Base-by-base conservation (phyloP, 2,888 invertebrate genomes). In the Ptycholaimellus sp. region DNA sequence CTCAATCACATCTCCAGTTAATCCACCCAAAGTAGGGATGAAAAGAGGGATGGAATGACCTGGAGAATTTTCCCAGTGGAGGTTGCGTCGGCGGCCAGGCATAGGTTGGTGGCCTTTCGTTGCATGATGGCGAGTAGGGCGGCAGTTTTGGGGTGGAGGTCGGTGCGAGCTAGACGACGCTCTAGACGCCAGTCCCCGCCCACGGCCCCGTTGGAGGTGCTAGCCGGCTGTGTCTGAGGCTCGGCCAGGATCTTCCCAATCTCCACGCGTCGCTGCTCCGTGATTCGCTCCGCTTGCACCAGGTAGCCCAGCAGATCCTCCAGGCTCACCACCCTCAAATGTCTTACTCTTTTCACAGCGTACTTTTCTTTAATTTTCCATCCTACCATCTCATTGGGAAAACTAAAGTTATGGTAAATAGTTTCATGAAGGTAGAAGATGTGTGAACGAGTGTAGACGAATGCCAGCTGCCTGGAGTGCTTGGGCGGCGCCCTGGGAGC, bases 401-500 rank as follows among this genome's bases (percentile, higher is more conserved):
- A n/a, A n/a, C n/a, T n/a, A n/a, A n/a, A n/a, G n/a, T n/a, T n/a
- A n/a, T n/a, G n/a, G n/a, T n/a, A n/a, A n/a, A 32, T 22, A 42
- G 27, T 19, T 44, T 27, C 39, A 41, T 13, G 6, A 16, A 22
- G 39, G 37, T 39, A 40, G 16, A 70, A 72, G n/a, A n/a, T 69
- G 42, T 64, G n/a, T n/a, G n/a, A 64, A 2, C 61, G 60, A 60
- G 46, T 63, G 60, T 9, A 64, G 46, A 7, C 40, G 50, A 35
- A 65, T 56, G 21, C 59, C 53, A 17, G 74, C 67, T 32, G 67
- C 59, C 32, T 66, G 60, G 9, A 93, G 66, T 56, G 77, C 75
- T 16, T 68, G 60, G 3, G 57, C 62, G 1, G 83, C 93, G 13
- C 90, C 90, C 62, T 93, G 90, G 57, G 85, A 75, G 41, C 93